phyloP scores from a whole-genome alignment of 53 echinoderm and acorn worm genomes.

The Zoroaster sp. region DNA sequence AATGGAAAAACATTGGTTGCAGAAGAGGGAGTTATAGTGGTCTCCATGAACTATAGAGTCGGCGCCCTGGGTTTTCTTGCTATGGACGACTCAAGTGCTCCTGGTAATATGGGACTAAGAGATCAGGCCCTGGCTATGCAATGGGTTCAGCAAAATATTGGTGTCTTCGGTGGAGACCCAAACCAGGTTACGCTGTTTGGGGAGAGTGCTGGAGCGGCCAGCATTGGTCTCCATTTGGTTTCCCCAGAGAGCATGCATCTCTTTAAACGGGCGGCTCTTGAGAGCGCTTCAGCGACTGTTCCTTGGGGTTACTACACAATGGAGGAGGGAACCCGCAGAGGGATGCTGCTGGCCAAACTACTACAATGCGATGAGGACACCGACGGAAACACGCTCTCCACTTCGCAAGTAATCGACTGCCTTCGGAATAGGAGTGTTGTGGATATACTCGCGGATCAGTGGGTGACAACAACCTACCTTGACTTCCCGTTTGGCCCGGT shows the following conservation, averaged over 20 bases:
- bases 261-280: slow-evolving; percentile 37
- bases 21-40: slow-evolving; percentile 78
- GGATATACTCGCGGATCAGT: slow-evolving; percentile 26
- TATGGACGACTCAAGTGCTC: slow-evolving; percentile 66
- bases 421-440: not conserved
- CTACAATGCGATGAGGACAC: slow-evolving; percentile 40
- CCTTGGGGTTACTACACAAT: slow-evolving; percentile 63
- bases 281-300: slow-evolving; percentile 42
- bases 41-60: slow-evolving; percentile 85
- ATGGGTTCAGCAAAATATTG: slow-evolving; percentile 64
- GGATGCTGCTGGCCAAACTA: slow-evolving; percentile 7
- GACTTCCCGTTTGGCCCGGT: slow-evolving; percentile 65
- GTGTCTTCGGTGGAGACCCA: slow-evolving; percentile 57
- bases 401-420: slow-evolving; percentile 55
- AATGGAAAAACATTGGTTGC: slow-evolving; percentile 83
- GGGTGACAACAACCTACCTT: slow-evolving; percentile 20
- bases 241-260: slow-evolving; percentile 49
- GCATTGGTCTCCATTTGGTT: slow-evolving; percentile 54
- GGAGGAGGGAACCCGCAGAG: slow-evolving; percentile 30
- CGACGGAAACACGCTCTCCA: slow-evolving; percentile 43
- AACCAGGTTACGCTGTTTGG: slow-evolving; percentile 55
- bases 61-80: slow-evolving; percentile 83
- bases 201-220: slow-evolving; percentile 64
- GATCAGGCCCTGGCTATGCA: slow-evolving; percentile 61
- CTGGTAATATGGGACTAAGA: slow-evolving; percentile 54